Conservation (phyloP, 2,888 invertebrate genomes). For the Nomada fucata region DNA sequence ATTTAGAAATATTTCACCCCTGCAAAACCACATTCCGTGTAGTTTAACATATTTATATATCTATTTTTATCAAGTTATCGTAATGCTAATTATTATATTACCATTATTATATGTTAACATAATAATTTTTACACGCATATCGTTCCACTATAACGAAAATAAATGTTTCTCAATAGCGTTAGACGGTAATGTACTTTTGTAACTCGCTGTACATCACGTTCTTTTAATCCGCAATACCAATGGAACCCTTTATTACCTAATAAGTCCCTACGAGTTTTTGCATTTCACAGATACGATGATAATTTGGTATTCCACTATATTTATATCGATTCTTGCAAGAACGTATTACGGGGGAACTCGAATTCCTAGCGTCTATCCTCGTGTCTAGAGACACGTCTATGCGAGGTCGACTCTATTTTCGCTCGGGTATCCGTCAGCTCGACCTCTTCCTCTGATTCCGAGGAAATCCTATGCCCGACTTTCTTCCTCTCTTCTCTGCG, state of each 20-base stretch:
- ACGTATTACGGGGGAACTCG: conserved; percentile 40
- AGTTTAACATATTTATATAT: no score
- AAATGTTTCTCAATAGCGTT: no score
- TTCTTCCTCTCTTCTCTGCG: conserved; percentile 42
- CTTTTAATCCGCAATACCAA: no score
- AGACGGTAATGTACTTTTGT: no score
- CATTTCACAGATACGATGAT: not conserved
- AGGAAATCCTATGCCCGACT: conserved; percentile 54
- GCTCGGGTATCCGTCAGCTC: conserved; percentile 57
- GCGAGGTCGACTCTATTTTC: conserved; percentile 61
- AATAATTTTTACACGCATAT: no score
- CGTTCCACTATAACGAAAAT: no score
- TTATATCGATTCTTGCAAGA: conserved; percentile 51
- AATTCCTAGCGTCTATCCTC: conserved; percentile 53
- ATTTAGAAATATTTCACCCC: no score
- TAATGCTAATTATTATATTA: no score
- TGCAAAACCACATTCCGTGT: no score
- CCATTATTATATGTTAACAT: no score
- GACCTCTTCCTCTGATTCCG: conserved; percentile 59
- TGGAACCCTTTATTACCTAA: not conserved
- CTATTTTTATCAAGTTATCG: no score
- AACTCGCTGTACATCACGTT: no score
- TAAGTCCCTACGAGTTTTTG: not conserved
- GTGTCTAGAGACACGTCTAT: conserved; percentile 58
- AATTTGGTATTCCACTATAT: conserved; percentile 40